Conservation (phyloP, 2,797 vertebrate species). For the Carapus acus region DNA sequence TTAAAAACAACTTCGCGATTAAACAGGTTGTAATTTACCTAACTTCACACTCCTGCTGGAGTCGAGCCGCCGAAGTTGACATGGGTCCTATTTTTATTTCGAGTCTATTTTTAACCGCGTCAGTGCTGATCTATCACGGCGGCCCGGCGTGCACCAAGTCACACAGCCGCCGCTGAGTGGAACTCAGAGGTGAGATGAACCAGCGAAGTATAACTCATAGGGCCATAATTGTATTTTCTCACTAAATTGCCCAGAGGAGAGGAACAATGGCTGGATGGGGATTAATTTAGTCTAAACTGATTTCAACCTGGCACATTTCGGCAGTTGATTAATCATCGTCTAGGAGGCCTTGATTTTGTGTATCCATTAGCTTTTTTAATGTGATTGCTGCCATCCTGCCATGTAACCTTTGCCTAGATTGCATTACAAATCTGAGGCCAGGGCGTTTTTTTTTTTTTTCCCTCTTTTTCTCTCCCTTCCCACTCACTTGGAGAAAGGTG, state of each 20-base stretch:
- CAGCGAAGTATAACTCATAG: constrained; percentile 68
- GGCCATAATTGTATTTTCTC: constrained; percentile 75
- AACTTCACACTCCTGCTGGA: constrained; percentile 23
- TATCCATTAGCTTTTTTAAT: constrained; percentile 74
- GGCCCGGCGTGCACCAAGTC: constrained; percentile 34
- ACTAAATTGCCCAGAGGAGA: constrained; percentile 73
- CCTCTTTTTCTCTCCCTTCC: no score
- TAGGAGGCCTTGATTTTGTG: constrained; percentile 73
- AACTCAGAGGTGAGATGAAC: constrained; percentile 60
- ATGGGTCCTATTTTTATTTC: constrained; percentile 4
- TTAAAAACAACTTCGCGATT: constrained; percentile 20
- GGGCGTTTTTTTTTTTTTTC: no score
- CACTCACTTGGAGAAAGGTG: constrained; percentile 56
- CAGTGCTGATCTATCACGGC: constrained; percentile 19
- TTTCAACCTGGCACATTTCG: constrained; percentile 68
- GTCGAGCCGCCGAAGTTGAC: constrained; percentile 16
- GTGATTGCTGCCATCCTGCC: constrained; percentile 69
- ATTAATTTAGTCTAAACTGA: constrained; percentile 76
- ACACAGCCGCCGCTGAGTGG: constrained; percentile 39
- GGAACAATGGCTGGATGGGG: constrained; percentile 61
- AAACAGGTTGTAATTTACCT: constrained; percentile 27
- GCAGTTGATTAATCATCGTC: constrained; percentile 76
- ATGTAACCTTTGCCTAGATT: constrained; percentile 67
- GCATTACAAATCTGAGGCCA: constrained; percentile 67
- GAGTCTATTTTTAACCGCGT: constrained; percentile 39